Conservation (phyloP, 2,888 invertebrate species). For the Seira sanloemensis region DNA sequence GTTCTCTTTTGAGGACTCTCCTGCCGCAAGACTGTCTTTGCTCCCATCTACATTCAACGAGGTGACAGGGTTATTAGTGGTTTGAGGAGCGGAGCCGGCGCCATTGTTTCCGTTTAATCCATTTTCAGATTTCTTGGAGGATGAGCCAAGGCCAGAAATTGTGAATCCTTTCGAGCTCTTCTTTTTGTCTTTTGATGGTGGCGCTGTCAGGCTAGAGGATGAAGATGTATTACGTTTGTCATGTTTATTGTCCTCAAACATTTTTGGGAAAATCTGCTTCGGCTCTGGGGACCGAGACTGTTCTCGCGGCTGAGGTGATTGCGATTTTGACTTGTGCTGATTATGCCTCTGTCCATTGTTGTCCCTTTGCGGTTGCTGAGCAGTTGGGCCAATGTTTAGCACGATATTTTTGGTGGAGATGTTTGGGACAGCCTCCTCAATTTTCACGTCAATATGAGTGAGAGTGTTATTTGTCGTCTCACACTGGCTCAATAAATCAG, state of each 20-base stretch:
- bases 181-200: conserved; percentile 56
- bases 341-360: background rate
- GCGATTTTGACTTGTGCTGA: conserved; percentile 37
- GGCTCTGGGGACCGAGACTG: conserved; percentile 33
- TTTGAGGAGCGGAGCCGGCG: background rate
- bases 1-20: conserved; percentile 57
- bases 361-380: background rate
- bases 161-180: conserved; percentile 66
- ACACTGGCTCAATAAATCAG: conserved; percentile 72
- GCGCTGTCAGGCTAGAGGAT: conserved; percentile 41
- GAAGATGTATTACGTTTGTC: conserved; percentile 67
- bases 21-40: conserved; percentile 40
- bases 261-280: conserved; percentile 72
- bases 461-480: conserved; percentile 68
- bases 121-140: conserved; percentile 64
- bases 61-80: background rate
- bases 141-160: conserved; percentile 61
- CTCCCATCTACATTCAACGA: conserved; percentile 28
- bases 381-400: conserved; percentile 51
- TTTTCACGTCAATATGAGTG: conserved; percentile 70
- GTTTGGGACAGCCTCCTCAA: conserved; percentile 63
- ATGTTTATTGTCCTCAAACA: conserved; percentile 70
- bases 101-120: conserved; percentile 51
- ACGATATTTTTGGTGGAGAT: conserved; percentile 53
- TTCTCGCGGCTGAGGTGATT: conserved; percentile 59